phyloP scores from a whole-genome alignment of 2,888 invertebrate genomes.

The Xestia c-nigrum region DNA sequence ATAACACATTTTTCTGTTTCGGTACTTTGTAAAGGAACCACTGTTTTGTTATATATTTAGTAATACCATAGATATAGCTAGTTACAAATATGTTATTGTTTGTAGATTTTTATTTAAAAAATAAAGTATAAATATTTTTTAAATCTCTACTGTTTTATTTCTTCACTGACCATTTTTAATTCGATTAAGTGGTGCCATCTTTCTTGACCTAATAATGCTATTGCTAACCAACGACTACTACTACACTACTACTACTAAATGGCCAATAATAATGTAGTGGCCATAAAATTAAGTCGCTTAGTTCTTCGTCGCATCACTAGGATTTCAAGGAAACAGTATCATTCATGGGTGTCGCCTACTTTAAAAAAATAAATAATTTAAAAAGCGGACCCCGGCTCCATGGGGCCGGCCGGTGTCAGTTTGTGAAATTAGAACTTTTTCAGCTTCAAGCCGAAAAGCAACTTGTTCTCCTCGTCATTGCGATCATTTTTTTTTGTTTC shows the following conservation, averaged over 20 bases:
- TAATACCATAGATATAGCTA: slow-evolving; percentile 23
- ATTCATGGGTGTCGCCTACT: not conserved
- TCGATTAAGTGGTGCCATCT: not conserved
- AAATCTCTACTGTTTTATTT: slow-evolving; percentile 20
- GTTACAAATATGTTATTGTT: slow-evolving; percentile 56
- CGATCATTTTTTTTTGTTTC: no score
- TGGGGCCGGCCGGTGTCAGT: no score
- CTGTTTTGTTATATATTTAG: slow-evolving; percentile 33
- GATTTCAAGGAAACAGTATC: not conserved
- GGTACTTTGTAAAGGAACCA: slow-evolving; percentile 17
- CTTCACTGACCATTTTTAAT: not conserved
- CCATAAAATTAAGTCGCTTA: not conserved
- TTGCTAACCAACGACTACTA: not conserved
- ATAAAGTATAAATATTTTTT: slow-evolving; percentile 46
- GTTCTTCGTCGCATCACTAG: not conserved
- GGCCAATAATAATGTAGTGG: not conserved
- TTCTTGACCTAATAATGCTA: no score
- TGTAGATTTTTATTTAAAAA: slow-evolving; percentile 56
- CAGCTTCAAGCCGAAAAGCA: no score
- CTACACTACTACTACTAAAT: no score
- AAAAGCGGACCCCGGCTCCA: no score
- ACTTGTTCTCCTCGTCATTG: no score
- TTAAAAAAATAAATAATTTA: no score
- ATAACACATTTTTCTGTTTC: slow-evolving; percentile 15
- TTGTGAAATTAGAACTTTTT: no score